phyloP scores from a whole-genome alignment of 1,140 invertebrate genomes.

The Listronotus bonariensis region DNA sequence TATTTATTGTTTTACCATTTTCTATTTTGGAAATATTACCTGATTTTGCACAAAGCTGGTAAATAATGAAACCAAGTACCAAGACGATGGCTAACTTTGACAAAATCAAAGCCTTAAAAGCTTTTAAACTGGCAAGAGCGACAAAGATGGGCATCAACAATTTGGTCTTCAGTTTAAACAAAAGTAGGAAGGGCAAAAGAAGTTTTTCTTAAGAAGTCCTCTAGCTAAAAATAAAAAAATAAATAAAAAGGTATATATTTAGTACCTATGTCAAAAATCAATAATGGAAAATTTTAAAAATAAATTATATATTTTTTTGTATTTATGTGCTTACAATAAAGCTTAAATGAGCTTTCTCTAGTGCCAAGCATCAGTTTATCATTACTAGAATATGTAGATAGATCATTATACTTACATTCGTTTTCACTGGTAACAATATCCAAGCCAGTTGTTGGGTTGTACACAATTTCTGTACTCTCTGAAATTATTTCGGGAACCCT shows the following conservation, averaged over 20 bases:
- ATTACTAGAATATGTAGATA: no score
- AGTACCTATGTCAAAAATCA: no score
- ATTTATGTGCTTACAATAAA: no score
- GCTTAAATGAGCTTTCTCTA: no score
- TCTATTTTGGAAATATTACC: no score
- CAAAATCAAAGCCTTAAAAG: constrained; percentile 78
- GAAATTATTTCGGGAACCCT: constrained; percentile 75
- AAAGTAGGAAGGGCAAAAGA: constrained; percentile 73
- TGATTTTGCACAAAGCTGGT: constrained; percentile 73
- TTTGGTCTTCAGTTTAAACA: constrained; percentile 83
- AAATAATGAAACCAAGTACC: constrained; percentile 77
- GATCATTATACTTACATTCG: constrained; percentile 54
- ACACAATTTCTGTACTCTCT: constrained; percentile 67
- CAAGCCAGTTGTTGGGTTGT: constrained; percentile 69
- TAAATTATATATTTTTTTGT: no score
- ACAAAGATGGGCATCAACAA: constrained; percentile 81
- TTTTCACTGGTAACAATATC: constrained; percentile 61
- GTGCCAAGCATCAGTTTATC: no score
- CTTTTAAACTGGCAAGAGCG: constrained; percentile 76
- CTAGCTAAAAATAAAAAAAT: constrained; percentile 58
- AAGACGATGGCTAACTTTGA: constrained; percentile 80
- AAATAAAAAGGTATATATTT: no score
- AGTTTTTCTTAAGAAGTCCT: constrained; percentile 78
- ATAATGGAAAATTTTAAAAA: no score
- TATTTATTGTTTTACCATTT: no score